Evolutionary conservation across 1,140 invertebrate species (phyloP), one percentile per base, ranked within the genome.

Genomic region (Nebria ingens): DNA sequence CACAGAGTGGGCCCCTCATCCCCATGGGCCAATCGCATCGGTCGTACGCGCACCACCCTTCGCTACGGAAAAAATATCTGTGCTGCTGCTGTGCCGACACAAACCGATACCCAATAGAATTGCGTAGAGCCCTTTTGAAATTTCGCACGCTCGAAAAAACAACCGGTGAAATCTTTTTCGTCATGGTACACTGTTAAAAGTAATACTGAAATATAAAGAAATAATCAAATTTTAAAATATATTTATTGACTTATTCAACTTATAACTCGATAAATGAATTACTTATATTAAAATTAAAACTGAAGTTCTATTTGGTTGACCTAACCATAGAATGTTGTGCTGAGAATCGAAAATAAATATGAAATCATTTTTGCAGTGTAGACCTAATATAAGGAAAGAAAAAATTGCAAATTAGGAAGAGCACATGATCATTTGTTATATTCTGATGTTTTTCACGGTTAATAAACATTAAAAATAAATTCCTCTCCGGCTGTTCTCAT

Each of bases 401-500:
- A 45, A 45, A 45, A 45, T 45, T 45, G 40, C 40, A 45, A 45
- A 45, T 45, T 45, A 45, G 40, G 40, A 45, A 12, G 40, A 12
- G 15, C n/a, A n/a, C n/a, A n/a, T 12, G 40, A 45, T 45, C 40
- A 45, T 45, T 45, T 45, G 40, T 45, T 45, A 45, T 45, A 45
- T 45, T 45, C 40, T 45, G 40, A 45, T 45, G 40, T 45, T 45
- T 45, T 45, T 45, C 40, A 45, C 40, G 40, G 40, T 45, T 45
- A 45, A 45, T 45, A 45, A 45, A 45, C 40, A 45, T 45, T 45
- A 45, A 45, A 45, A 45, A 45, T 45, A 45, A 45, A 45, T 45
- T 45, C 40, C 17, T 45, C 17, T 45, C 40, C 40, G 40, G 40
- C 40, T 45, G 40, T 17, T 45, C 40, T 45, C 40, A 17, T 45